Percentiles rank a stretch among this genome's conserved stretches.
These are phyloP conservation scores for Bugula neritina DNA, from an alignment of 2,888 invertebrate genomes.

Conservation along the genomic window DNA sequence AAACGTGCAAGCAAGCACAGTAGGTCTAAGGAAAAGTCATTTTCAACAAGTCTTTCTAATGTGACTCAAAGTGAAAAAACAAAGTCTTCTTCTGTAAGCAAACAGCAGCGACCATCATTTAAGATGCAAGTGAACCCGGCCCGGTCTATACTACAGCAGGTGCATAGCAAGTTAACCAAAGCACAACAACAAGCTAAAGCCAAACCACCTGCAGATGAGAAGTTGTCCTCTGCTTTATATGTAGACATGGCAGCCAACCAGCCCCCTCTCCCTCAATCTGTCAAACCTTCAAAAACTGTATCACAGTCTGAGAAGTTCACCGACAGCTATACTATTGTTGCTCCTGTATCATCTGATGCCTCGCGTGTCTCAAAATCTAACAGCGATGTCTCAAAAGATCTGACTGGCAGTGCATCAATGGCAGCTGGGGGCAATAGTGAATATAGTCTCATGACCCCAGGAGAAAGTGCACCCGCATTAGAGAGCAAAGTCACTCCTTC, in stretches of 20 bases:
- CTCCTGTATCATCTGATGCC: background rate
- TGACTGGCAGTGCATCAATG: no score
- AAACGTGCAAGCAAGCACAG: background rate
- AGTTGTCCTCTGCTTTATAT: background rate
- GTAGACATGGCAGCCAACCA: background rate
- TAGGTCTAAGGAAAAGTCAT: background rate
- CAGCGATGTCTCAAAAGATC: no score
- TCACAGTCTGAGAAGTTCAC: background rate
- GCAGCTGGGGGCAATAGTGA: no score
- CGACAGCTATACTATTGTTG: background rate
- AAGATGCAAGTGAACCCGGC: background rate
- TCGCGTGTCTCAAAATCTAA: no score
- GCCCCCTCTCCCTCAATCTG: background rate
- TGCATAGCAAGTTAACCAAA: background rate
- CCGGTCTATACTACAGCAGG: background rate
- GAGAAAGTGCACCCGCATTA: no score
- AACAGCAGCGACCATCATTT: background rate
- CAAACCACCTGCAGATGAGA: background rate
- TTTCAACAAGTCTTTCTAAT: background rate
- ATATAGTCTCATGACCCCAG: no score
- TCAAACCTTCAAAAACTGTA: background rate
- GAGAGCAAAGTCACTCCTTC: no score
- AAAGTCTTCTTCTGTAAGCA: background rate
- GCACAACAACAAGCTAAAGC: background rate
- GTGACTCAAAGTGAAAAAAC: background rate